Evolutionary conservation across 2,888 invertebrate species (phyloP).

Genomic region (Orthosia cruda): DNA sequence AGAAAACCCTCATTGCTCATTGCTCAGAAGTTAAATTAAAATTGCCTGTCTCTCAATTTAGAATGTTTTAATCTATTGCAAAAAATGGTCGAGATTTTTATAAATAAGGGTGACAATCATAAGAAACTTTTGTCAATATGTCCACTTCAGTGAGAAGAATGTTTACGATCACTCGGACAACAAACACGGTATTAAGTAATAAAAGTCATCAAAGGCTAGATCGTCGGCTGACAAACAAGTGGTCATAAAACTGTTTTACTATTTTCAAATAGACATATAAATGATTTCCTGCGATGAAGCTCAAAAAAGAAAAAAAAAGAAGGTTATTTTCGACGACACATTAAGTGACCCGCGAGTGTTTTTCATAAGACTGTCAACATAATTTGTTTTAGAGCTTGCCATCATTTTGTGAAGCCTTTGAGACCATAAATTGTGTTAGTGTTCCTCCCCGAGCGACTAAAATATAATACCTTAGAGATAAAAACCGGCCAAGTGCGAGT

Average conservation of each 20-base stretch:
- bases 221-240: slow-evolving; percentile 26
- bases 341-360: background rate
- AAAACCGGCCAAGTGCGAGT: background rate
- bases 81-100: no score
- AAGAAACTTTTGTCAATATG: no score
- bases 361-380: slow-evolving; percentile 1
- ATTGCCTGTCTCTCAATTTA: no score
- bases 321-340: slow-evolving; percentile 11
- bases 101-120: no score
- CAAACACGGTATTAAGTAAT: slow-evolving; percentile 8
- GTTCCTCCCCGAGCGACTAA: background rate
- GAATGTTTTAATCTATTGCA: no score
- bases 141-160: background rate
- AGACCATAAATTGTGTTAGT: slow-evolving; percentile 4
- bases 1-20: no score
- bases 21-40: no score
- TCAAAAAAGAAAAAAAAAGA: slow-evolving; percentile 18
- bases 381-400: background rate
- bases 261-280: slow-evolving; percentile 36
- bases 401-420: slow-evolving; percentile 9
- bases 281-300: slow-evolving; percentile 26
- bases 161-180: slow-evolving; percentile 1
- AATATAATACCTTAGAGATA: slow-evolving; percentile 9
- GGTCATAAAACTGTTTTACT: slow-evolving; percentile 33
- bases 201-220: slow-evolving; percentile 24